Base-by-base conservation (phyloP, 2,113 vertebrate genomes). In the Brachypteracias leptosomus region DNA sequence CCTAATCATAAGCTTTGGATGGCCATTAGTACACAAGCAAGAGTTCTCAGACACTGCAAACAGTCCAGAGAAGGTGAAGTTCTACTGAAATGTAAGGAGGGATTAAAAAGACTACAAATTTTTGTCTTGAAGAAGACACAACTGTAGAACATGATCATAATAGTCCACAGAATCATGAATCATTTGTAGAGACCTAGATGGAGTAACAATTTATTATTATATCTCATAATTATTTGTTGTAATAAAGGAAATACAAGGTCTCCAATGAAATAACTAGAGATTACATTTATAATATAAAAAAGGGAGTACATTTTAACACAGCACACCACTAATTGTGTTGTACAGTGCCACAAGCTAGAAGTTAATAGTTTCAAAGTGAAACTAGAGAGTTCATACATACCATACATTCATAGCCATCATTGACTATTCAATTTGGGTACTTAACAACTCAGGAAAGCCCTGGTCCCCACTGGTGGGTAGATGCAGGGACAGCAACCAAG, bases 141-240 rank as follows among this genome's bases (percentile, higher is more conserved):
- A 3, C 6, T 3, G 7, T 21, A 46, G 36, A 75, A 58, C 11
- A 31, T 38, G 5, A 0, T 16, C 13, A 4, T 31, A 46, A 31
- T 72, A 67, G 6, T 54, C 28, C 40, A 52, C 10, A 65, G 42
- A 75, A 46, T 72, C 4, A 55, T 20, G 3, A 68, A 38, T 13
- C 2, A n/a, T 35, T 74, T 67, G 3, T 20, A 71, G 24, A 49
- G 8, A 25, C 3, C 81, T 58, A n/a, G 31, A 33, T n/a, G 20
- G 16, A 76, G 24, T 47, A 68, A 28, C 3, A 42, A 19, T 54
- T 66, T 55, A 24, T 42, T 84, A 18, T n/a, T 44, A 0, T 35
- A 33, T 12, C 4, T 44, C 11, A 33, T 33, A 35, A 33, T 22
- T 38, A 8, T 49, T 81, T 87, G 84, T 42, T 21, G 44, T 52